Percentiles rank a stretch among this genome's conserved stretches.
Evolutionary conservation across 2,797 vertebrate genomes (phyloP).

Genomic region (Balearica regulorum): DNA sequence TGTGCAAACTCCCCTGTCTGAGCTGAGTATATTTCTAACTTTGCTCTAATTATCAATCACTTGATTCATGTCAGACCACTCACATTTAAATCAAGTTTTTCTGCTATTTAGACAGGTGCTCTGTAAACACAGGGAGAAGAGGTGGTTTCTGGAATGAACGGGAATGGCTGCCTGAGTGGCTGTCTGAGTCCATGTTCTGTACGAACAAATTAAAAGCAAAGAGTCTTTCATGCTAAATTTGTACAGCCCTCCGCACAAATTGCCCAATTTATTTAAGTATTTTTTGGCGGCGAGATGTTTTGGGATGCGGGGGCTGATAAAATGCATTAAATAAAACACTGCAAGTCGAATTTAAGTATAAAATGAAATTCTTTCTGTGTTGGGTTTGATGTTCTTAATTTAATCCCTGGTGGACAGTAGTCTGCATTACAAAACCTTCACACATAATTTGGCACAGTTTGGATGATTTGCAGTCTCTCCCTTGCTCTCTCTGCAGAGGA

Average conservation of each 20-base stretch:
- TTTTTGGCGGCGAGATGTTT: background rate
- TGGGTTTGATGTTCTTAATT: constrained; percentile 65
- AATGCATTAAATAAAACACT: constrained; percentile 31
- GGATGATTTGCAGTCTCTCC: constrained; percentile 52
- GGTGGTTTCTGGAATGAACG: background rate
- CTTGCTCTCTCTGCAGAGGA: background rate
- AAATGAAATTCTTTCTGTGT: constrained; percentile 32
- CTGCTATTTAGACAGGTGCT: constrained; percentile 40
- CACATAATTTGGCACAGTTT: constrained; percentile 58
- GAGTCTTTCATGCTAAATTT: constrained; percentile 62
- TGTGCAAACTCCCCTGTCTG: background rate
- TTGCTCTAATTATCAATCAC: constrained; percentile 53
- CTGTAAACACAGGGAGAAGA: constrained; percentile 22
- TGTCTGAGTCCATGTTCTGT: background rate
- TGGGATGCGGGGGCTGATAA: background rate
- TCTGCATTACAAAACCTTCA: constrained; percentile 64
- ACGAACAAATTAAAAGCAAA: constrained; percentile 28
- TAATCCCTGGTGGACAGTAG: constrained; percentile 59
- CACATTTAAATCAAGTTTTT: constrained; percentile 45
- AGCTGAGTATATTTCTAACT: constrained; percentile 26
- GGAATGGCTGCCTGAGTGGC: background rate
- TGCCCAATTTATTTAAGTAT: constrained; percentile 35
- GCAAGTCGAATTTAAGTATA: constrained; percentile 1
- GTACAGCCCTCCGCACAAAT: constrained; percentile 32
- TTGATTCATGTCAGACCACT: constrained; percentile 39